Percentiles rank a stretch among this genome's conserved stretches.
These are phyloP conservation scores for Chloromyia formosa DNA, from an alignment of 2,888 invertebrate species.

Conservation along the genomic window DNA sequence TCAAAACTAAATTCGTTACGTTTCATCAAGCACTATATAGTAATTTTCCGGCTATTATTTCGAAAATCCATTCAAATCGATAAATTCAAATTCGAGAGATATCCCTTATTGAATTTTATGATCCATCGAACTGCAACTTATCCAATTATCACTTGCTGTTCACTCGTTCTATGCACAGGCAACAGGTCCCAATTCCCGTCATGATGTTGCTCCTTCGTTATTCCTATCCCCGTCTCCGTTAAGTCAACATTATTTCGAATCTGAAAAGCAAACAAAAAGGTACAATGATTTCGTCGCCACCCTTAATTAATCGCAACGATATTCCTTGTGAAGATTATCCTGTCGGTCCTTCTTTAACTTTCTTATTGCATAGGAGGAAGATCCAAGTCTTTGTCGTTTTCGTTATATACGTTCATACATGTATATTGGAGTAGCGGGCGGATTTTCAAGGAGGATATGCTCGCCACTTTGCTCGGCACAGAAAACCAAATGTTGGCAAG, in stretches of 20 bases:
- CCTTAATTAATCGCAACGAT: constrained; percentile 15
- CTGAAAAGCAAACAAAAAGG: constrained; percentile 9
- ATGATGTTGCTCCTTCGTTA: neutral
- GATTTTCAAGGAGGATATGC: neutral
- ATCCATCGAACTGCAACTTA: constrained; percentile 41
- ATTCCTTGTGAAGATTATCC: constrained; percentile 4
- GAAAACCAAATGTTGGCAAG: no score
- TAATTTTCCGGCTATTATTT: neutral
- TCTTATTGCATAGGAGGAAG: neutral
- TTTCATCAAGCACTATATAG: no score
- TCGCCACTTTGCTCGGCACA: neutral
- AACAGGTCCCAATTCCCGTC: constrained; percentile 5
- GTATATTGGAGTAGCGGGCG: neutral
- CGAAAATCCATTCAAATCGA: constrained; percentile 10
- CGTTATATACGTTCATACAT: neutral
- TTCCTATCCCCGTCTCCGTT: neutral
- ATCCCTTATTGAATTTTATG: constrained; percentile 35
- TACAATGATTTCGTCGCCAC: constrained; percentile 6
- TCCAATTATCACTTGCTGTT: constrained; percentile 30
- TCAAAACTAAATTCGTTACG: no score
- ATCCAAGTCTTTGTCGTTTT: neutral
- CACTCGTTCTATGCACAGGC: neutral
- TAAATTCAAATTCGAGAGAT: constrained; percentile 19
- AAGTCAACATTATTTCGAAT: constrained; percentile 8
- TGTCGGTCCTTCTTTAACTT: neutral